Conservation (phyloP, 2,113 vertebrate genomes). For the Cynopterus brachyotis region DNA sequence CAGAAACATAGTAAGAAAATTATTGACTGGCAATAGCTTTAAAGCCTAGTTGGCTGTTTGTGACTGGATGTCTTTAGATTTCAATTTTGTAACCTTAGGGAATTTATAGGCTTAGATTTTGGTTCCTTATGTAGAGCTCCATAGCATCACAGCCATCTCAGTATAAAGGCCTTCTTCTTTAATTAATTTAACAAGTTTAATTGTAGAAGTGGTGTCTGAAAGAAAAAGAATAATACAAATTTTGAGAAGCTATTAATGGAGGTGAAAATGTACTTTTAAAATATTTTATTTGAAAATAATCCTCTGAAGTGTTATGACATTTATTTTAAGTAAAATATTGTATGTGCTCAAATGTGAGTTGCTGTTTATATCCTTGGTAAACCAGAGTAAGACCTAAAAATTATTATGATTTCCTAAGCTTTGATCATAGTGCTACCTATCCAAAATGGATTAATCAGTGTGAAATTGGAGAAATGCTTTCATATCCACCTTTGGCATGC, state of each 20-base stretch:
- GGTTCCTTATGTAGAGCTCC: background rate
- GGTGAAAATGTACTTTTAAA: background rate
- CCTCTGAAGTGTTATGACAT: background rate
- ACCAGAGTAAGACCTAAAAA: background rate
- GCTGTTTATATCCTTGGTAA: background rate
- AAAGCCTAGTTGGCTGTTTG: background rate
- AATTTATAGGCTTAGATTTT: background rate
- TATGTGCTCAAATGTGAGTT: background rate
- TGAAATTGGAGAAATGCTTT: background rate
- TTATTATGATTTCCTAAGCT: background rate
- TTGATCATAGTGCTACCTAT: background rate
- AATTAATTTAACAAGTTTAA: background rate
- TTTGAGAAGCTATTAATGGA: background rate
- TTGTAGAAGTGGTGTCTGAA: background rate
- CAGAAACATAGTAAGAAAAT: background rate
- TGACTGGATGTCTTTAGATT: background rate
- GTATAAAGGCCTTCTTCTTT: background rate
- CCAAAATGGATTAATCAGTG: background rate
- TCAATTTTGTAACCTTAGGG: background rate
- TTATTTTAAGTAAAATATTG: background rate
- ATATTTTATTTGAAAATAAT: background rate
- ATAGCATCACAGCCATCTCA: background rate
- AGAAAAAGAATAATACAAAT: background rate
- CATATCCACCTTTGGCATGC: background rate
- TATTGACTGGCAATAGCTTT: background rate